These are phyloP conservation scores for Melospiza melodia DNA, from an alignment of 2,113 vertebrate species.

Conservation along the genomic window DNA sequence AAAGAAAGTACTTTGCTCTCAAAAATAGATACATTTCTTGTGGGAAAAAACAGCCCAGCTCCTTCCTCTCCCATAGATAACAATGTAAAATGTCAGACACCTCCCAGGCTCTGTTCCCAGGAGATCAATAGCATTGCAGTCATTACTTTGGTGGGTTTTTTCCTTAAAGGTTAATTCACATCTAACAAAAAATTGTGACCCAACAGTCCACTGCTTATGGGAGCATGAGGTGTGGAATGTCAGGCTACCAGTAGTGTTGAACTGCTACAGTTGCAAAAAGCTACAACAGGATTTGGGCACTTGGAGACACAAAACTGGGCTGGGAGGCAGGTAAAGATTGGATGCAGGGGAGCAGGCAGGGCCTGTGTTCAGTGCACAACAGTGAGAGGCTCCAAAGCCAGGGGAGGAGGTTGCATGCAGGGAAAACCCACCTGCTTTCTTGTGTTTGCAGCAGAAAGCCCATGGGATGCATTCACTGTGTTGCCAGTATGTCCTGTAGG, in stretches of 20 bases:
- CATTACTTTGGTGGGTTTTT: background rate
- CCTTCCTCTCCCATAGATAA: slow-evolving; percentile 55
- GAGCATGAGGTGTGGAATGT: background rate
- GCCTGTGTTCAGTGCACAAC: background rate
- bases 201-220: background rate
- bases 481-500: background rate
- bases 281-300: background rate
- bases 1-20: slow-evolving; percentile 42
- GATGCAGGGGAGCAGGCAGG: background rate
- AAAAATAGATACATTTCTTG: slow-evolving; percentile 66
- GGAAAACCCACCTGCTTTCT: background rate
- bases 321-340: background rate
- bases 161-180: background rate
- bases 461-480: background rate
- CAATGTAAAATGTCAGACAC: slow-evolving; percentile 41
- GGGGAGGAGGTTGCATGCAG: fast-evolving
- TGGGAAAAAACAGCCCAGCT: slow-evolving; percentile 47
- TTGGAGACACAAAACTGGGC: background rate
- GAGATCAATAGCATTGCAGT: slow-evolving; percentile 7
- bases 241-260: background rate
- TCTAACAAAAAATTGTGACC: background rate
- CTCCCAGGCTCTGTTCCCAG: slow-evolving; percentile 20
- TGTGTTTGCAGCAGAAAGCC: background rate
- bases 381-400: background rate
- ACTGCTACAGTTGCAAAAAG: background rate